Evolutionary conservation across 1,140 invertebrate genomes (phyloP).

Genomic region (Drosophila tani): DNA sequence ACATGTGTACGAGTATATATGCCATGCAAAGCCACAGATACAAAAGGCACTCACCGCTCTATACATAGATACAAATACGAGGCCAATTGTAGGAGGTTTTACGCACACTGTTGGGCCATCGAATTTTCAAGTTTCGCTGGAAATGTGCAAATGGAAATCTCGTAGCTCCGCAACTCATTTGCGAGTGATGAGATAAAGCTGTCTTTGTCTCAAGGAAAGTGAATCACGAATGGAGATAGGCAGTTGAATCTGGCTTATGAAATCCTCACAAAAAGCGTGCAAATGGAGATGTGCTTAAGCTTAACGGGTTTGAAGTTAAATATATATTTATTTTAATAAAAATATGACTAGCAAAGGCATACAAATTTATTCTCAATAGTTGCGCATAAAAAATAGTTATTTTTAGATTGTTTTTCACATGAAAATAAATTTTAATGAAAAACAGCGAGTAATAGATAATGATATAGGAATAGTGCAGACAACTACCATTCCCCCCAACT

Average conservation of each 20-base stretch:
- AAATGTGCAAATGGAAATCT: slow-evolving; percentile 36
- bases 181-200: slow-evolving; percentile 26
- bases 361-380: neutral
- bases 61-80: slow-evolving; percentile 22
- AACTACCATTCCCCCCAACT: neutral
- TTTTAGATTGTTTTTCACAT: neutral
- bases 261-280: neutral
- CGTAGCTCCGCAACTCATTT: slow-evolving; percentile 3
- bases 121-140: slow-evolving; percentile 29
- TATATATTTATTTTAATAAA: neutral
- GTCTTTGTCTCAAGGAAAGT: slow-evolving; percentile 37
- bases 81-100: slow-evolving; percentile 36
- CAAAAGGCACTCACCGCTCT: neutral
- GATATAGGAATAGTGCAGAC: too few relatives aligned
- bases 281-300: neutral
- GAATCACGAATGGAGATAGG: slow-evolving; percentile 7
- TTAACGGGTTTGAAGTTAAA: neutral
- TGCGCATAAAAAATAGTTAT: neutral
- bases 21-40: slow-evolving; percentile 10
- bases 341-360: too few relatives aligned
- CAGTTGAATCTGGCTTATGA: slow-evolving; percentile 9
- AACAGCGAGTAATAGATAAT: neutral
- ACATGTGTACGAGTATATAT: slow-evolving; percentile 4
- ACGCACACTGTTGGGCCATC: slow-evolving; percentile 25
- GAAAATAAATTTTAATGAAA: neutral